Base-by-base conservation (phyloP, 1,140 invertebrate genomes). In the Akabosia matsudoensis region DNA sequence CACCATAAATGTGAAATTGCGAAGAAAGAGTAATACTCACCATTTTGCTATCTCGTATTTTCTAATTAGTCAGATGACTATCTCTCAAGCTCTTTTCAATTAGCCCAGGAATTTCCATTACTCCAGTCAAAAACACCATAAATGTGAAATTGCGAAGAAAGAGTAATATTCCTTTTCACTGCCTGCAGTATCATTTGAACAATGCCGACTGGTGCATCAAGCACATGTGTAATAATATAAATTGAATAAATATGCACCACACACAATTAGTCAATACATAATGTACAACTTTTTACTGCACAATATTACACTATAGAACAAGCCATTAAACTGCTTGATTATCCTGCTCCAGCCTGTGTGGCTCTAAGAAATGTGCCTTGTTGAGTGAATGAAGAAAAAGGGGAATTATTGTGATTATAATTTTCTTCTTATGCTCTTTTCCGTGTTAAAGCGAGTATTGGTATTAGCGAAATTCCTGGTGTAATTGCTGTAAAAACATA, bases 41-140 rank as follows among this genome's bases (percentile, higher is more conserved):
- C 37, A 18, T 45, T 45, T 18, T 18, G 18, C 18, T 18, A 45
- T 7, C 37, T 56, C 54, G 24, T 56, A 56, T 56, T 56, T 56
- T 56, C 14, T 56, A 56, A 56, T 56, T 56, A 56, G 22, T 13
- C 10, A 56, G 54, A 56, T 56, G 14, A 56, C 24, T 3, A 56
- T 56, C 54, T 56, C 37, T 10, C 24, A 22, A 13, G 54, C 18
- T 45, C 7, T 56, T 56, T 56, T 56, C 54, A 56, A 56, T 56
- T 56, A 56, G 54, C 22, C 14, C 10, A 56, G 54, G 54, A 56
- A 56, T 56, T 56, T 56, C 54, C 54, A 56, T n/a, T n/a, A n/a
- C 10, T 56, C 37, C 37, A 45, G 37, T 18, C 37, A 45, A 45
- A 45, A 45, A 45, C 37, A 7, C 37, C 37, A 45, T 45, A 45